A percentile compares a stretch with the other conserved stretches of the same genome.
These are phyloP conservation scores for Theropithecus gelada DNA, from an alignment of 2,113 vertebrate species.

Conservation along the genomic window DNA sequence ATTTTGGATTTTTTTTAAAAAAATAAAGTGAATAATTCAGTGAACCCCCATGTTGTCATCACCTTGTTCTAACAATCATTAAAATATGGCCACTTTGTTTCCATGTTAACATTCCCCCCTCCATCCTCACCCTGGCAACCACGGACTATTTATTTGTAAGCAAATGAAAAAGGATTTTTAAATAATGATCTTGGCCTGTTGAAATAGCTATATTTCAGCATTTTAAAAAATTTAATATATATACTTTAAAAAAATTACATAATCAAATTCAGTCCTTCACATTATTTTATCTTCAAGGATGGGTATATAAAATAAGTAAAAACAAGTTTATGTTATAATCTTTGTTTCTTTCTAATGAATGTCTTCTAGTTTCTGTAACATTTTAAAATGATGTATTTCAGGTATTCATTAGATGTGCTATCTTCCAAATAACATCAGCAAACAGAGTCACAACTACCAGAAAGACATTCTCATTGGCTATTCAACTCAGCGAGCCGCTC, in stretches of 20 bases:
- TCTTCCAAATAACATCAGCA: background rate
- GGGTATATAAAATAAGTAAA: background rate
- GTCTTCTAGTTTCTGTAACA: background rate
- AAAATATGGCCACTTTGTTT: background rate
- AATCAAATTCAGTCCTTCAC: background rate
- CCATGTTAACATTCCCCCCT: background rate
- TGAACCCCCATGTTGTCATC: background rate
- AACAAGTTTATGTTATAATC: background rate
- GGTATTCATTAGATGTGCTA: background rate
- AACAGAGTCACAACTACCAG: background rate
- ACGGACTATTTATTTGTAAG: background rate
- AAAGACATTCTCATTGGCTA: background rate
- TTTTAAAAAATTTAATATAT: too few species aligned
- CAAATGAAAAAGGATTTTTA: background rate
- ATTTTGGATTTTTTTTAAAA: background rate
- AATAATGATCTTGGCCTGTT: background rate
- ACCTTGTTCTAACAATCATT: background rate
- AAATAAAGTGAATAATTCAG: background rate
- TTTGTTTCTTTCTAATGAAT: background rate
- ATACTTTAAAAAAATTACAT: background rate
- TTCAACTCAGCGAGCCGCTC: background rate
- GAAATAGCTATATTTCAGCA: background rate
- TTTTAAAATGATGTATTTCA: constrained; percentile 21
- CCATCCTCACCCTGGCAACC: background rate
- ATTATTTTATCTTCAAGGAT: background rate